Evolutionary conservation across 2,797 vertebrate genomes (phyloP).

Genomic region (Halcyon badia): DNA sequence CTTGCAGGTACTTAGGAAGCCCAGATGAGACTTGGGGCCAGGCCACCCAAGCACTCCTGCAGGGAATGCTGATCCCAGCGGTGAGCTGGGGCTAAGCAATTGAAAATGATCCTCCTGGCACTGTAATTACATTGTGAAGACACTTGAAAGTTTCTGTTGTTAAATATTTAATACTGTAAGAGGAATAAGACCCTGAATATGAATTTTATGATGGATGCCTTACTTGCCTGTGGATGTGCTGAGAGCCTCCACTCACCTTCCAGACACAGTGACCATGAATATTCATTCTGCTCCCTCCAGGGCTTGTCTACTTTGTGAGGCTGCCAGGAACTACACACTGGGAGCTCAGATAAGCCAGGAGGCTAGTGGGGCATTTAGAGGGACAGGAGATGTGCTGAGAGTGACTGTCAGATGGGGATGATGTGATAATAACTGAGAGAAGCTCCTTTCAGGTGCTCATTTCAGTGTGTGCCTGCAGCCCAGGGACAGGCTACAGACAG

Average conservation of each 20-base stretch:
- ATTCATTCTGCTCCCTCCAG: neutral
- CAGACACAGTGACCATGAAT: conserved; percentile 6
- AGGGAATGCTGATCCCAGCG: neutral
- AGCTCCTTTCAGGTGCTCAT: neutral
- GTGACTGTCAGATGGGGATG: neutral
- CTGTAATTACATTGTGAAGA: conserved; percentile 16
- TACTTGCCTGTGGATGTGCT: neutral
- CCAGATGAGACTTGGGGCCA: neutral
- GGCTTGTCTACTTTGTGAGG: neutral
- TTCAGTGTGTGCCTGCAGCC: neutral
- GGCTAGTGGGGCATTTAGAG: neutral
- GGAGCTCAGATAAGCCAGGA: neutral
- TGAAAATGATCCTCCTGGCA: neutral
- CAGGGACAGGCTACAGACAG: neutral
- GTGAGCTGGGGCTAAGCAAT: neutral
- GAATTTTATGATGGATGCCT: conserved; percentile 34
- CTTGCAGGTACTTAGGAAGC: neutral
- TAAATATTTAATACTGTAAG: conserved; percentile 54
- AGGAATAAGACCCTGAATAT: neutral
- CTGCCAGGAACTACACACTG: neutral
- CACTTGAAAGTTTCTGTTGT: conserved; percentile 9
- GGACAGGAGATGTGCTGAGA: neutral
- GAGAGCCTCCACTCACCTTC: neutral
- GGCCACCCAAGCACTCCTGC: neutral
- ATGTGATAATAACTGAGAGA: neutral